Evolutionary conservation across 2,113 vertebrate species (phyloP).

Genomic region (Laticauda colubrina): DNA sequence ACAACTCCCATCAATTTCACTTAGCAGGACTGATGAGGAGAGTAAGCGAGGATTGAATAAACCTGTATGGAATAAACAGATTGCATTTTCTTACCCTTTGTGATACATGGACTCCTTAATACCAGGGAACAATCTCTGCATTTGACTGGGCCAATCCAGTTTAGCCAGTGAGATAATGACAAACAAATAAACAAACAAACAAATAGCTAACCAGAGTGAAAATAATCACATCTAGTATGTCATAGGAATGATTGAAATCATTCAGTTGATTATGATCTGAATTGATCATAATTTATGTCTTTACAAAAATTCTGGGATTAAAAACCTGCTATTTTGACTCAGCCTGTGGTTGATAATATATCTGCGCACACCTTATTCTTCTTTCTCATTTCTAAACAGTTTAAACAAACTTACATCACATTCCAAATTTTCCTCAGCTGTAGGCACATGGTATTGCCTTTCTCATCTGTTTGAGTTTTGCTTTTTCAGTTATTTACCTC

Average conservation of each 20-base stretch:
- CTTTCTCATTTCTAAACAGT: neutral
- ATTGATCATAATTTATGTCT: too few relatives aligned
- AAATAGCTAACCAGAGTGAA: neutral
- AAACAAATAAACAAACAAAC: neutral
- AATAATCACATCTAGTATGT: neutral
- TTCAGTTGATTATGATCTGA: neutral
- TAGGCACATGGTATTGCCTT: neutral
- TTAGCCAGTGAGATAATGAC: neutral
- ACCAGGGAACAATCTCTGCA: neutral
- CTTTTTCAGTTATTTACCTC: neutral
- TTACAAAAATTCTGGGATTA: neutral
- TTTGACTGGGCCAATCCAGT: neutral
- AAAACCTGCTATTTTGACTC: neutral
- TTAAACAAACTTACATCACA: neutral
- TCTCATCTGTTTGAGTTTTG: neutral
- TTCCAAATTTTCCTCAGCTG: neutral
- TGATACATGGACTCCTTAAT: neutral
- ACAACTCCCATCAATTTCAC: neutral
- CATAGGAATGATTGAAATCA: neutral
- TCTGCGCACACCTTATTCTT: too few relatives aligned
- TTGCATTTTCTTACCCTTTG: neutral
- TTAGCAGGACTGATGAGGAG: neutral
- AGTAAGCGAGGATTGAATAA: neutral
- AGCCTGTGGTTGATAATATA: neutral
- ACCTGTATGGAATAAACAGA: neutral